Base-by-base conservation (phyloP, 2,888 invertebrate species). In the Hirudinaria manillensis region DNA sequence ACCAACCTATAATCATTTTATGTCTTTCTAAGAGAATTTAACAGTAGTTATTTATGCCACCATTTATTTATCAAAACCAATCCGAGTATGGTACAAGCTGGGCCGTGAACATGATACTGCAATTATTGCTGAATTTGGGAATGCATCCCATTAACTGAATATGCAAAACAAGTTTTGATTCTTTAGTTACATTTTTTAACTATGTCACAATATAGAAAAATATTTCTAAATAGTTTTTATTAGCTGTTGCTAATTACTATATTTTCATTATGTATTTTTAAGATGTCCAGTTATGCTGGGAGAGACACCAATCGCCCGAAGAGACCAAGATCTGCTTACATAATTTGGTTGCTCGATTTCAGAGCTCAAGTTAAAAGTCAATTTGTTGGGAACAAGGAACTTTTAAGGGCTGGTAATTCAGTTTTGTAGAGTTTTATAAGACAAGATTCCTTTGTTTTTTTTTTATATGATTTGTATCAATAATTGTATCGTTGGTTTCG, bases 291-390 rank as follows among this genome's bases (percentile, higher is more conserved):
- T 29, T 68, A 68, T 68, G 90, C 92, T 88, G 91, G 90, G 84
- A 89, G 90, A 88, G 96, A 97, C 83, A 90, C 89, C 27, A 91
- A 93, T 83, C 92, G 89, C 79, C 98, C 98, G 0, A 99, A 99
- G 83, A 89, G 95, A 29, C 91, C 95, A 0, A 86, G 90, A 45
- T 91, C 94, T 0, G 95, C 94, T 0, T 99, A 93, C 86, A 93
- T 99, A 91, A 80, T 96, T 78, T 99, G 95, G 94, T 87, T 98
- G 75, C 94, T 93, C 83, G 93, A 92, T 76, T 90, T 89, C 77
- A 88, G 98, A 27, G 92, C 93, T 81, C 86, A 89, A 79, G 93
- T 98, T 78, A 90, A 94, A 80, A 88, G 90, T 13, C 92, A 93
- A 0, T 90, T 76, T 74, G 73, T 73, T 21, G 74, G 51, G 38